Evolutionary conservation across 2,888 invertebrate species (phyloP).

Genomic region (Epinotia brunnichana): DNA sequence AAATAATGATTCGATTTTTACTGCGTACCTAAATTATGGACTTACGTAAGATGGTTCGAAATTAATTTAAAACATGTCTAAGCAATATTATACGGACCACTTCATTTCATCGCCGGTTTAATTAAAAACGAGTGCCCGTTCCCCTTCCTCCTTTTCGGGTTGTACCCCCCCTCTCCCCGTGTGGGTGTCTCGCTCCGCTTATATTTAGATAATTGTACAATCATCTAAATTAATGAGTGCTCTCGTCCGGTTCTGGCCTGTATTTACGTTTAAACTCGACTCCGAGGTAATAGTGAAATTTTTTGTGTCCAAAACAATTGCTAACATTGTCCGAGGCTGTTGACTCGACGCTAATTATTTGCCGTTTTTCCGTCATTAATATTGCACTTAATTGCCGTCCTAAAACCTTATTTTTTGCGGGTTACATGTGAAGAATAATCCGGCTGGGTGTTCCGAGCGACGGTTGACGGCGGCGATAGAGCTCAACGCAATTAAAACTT

Average conservation of each 20-base stretch:
- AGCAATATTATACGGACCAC: slow-evolving; percentile 84
- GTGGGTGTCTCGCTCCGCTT: slow-evolving; percentile 81
- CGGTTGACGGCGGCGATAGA: slow-evolving; percentile 80
- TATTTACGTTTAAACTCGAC: slow-evolving; percentile 75
- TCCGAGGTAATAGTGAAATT: slow-evolving; percentile 71
- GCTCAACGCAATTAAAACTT: slow-evolving; percentile 83
- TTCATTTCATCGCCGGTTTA: slow-evolving; percentile 84
- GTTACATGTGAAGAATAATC: slow-evolving; percentile 55
- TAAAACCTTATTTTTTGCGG: slow-evolving; percentile 17
- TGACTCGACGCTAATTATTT: slow-evolving; percentile 36
- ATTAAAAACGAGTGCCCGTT: slow-evolving; percentile 84
- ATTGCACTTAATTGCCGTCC: slow-evolving; percentile 15
- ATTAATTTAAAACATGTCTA: slow-evolving; percentile 84
- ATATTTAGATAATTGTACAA: slow-evolving; percentile 85
- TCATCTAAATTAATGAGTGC: slow-evolving; percentile 84
- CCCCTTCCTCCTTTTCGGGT: slow-evolving; percentile 81
- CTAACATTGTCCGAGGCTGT: slow-evolving; percentile 33
- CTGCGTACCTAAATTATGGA: slow-evolving; percentile 51
- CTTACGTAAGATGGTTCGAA: slow-evolving; percentile 73
- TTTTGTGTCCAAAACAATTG: slow-evolving; percentile 40
- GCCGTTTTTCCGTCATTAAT: slow-evolving; percentile 33
- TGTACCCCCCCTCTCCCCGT: slow-evolving; percentile 76
- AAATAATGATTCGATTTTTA: no score
- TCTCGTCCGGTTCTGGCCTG: slow-evolving; percentile 80
- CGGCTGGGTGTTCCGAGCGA: slow-evolving; percentile 66